A percentile compares a stretch with the other conserved stretches of the same genome.
phyloP scores from a whole-genome alignment of 2,797 vertebrate species.

The Sus cebifrons region DNA sequence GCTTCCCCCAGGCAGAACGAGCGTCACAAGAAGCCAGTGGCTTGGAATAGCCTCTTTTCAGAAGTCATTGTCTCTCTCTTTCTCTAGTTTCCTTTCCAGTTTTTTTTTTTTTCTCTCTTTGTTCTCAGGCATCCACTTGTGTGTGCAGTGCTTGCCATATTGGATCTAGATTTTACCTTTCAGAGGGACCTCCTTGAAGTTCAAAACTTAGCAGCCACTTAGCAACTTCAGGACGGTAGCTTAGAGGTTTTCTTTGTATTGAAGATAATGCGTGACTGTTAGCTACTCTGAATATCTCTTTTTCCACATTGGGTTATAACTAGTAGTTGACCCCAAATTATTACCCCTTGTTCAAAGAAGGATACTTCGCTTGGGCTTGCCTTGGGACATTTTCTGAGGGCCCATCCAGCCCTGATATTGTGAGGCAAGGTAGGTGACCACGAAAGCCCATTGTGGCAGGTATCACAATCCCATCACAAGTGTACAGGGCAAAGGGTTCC shows the following conservation, averaged over 20 bases:
- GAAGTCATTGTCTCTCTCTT: neutral
- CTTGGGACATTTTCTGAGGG: neutral
- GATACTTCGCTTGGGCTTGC: neutral
- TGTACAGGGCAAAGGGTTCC: neutral
- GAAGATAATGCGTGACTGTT: neutral
- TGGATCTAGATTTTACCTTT: slow-evolving; percentile 36
- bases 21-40: neutral
- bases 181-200: neutral
- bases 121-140: neutral
- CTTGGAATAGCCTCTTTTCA: neutral
- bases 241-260: neutral
- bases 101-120: slow-evolving; percentile 20
- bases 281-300: neutral
- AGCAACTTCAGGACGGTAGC: neutral
- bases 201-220: neutral
- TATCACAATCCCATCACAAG: neutral
- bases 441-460: neutral
- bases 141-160: neutral
- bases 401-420: neutral
- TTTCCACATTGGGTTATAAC: neutral
- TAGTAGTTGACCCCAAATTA: neutral
- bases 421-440: neutral
- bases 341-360: neutral
- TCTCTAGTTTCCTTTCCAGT: slow-evolving; percentile 44
- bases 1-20: neutral